phyloP scores from a whole-genome alignment of 2,113 vertebrate species.

The Nipponia nippon region DNA sequence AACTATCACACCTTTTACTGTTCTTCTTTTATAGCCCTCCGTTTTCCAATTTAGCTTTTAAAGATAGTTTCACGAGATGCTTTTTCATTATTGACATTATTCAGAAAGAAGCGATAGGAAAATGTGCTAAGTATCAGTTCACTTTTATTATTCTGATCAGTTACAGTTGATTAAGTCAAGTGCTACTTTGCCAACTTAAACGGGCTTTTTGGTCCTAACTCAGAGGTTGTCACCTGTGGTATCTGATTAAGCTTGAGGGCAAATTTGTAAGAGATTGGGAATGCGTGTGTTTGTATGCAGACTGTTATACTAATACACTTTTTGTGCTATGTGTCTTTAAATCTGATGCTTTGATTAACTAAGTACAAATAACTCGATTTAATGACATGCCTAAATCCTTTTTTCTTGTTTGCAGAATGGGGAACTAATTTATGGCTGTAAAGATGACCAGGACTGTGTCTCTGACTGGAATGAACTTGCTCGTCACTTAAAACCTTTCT shows the following conservation, averaged over 20 bases:
- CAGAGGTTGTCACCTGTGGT: background rate
- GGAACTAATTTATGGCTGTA: slow-evolving; percentile 91
- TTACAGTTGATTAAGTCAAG: background rate
- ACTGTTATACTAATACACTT: background rate
- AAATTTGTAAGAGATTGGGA: background rate
- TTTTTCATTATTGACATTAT: background rate
- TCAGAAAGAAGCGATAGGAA: background rate
- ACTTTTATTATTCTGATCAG: background rate
- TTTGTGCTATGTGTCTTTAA: background rate
- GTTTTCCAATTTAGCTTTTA: background rate
- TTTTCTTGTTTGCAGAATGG: slow-evolving; percentile 80
- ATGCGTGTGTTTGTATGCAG: background rate
- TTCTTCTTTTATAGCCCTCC: background rate
- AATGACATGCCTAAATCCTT: background rate
- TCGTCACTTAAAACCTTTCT: slow-evolving; percentile 89
- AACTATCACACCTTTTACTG: background rate
- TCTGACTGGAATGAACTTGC: slow-evolving; percentile 85
- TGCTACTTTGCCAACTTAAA: background rate
- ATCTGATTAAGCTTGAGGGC: background rate
- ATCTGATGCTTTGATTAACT: background rate
- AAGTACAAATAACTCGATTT: background rate
- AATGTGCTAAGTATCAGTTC: background rate
- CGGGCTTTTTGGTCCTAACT: background rate
- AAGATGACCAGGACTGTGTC: slow-evolving; percentile 81
- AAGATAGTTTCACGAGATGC: background rate